Percentiles rank a stretch among this genome's conserved stretches.
These are phyloP conservation scores for Phasianus colchicus DNA, from an alignment of 2,113 vertebrate species.

Conservation along the genomic window DNA sequence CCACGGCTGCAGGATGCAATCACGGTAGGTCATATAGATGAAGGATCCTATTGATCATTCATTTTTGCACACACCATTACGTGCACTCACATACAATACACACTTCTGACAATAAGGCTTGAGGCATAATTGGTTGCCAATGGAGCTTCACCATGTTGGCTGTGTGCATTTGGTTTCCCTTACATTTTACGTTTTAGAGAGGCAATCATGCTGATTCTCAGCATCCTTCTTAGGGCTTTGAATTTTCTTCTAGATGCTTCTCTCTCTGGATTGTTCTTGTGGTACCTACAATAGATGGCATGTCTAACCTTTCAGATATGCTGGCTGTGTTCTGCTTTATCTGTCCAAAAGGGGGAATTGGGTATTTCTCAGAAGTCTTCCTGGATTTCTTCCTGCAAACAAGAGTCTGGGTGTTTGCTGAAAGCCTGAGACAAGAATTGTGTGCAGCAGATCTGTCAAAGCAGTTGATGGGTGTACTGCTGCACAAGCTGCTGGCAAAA, in stretches of 20 bases:
- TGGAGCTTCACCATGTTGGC: conserved; percentile 44
- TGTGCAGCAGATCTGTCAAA: background rate
- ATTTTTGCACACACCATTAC: conserved; percentile 57
- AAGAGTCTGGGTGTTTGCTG: background rate
- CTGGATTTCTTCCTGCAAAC: background rate
- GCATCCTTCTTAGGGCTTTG: background rate
- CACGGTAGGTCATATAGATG: background rate
- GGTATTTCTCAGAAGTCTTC: background rate
- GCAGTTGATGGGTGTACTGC: background rate
- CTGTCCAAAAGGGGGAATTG: background rate
- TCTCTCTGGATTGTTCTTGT: background rate
- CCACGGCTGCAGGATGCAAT: conserved; percentile 47
- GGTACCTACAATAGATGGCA: background rate
- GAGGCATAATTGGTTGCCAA: conserved; percentile 28
- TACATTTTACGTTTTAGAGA: background rate
- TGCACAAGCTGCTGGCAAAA: background rate
- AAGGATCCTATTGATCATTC: conserved; percentile 26
- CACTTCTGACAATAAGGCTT: background rate
- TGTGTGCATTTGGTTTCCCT: background rate
- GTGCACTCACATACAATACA: background rate
- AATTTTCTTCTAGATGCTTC: background rate
- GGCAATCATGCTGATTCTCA: background rate
- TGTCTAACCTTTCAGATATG: background rate
- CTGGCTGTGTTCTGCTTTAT: background rate
- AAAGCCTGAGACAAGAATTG: background rate